Evolutionary conservation across 2,113 vertebrate species (phyloP).

Genomic region (Phyllostomus hastatus): DNA sequence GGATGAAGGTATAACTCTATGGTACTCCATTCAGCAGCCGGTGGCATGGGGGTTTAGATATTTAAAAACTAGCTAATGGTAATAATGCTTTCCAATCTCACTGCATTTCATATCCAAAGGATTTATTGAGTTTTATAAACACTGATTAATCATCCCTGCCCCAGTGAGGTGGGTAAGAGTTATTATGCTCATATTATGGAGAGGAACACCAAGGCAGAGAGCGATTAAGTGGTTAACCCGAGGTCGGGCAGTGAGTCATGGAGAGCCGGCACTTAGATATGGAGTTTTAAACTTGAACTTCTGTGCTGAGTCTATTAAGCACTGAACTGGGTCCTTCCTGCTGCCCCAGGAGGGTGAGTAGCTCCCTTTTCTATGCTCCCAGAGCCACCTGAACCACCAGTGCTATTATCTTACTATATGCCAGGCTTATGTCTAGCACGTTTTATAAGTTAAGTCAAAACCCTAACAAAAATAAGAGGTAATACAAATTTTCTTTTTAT

Average conservation of each 20-base stretch:
- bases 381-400: too few relatives aligned
- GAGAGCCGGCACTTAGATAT: background rate
- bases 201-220: slow-evolving; percentile 51
- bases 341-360: background rate
- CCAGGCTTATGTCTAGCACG: background rate
- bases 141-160: slow-evolving; percentile 59
- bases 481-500: background rate
- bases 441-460: background rate
- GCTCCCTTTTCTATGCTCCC: background rate
- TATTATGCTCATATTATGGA: slow-evolving; percentile 60
- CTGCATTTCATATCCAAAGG: slow-evolving; percentile 30
- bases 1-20: background rate
- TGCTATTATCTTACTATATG: background rate
- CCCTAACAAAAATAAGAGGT: background rate
- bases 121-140: slow-evolving; percentile 66
- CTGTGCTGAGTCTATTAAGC: background rate
- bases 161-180: slow-evolving; percentile 52
- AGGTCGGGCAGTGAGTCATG: slow-evolving; percentile 39
- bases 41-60: slow-evolving; percentile 32
- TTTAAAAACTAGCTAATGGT: slow-evolving; percentile 57
- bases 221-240: slow-evolving; percentile 54
- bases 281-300: background rate
- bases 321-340: background rate
- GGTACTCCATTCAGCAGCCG: background rate
- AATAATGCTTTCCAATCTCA: slow-evolving; percentile 47